Percentiles rank a stretch among this genome's conserved stretches.
Conservation (phyloP, 2,888 invertebrate genomes). For the Scaptodrosophila latifasciaeformis region DNA sequence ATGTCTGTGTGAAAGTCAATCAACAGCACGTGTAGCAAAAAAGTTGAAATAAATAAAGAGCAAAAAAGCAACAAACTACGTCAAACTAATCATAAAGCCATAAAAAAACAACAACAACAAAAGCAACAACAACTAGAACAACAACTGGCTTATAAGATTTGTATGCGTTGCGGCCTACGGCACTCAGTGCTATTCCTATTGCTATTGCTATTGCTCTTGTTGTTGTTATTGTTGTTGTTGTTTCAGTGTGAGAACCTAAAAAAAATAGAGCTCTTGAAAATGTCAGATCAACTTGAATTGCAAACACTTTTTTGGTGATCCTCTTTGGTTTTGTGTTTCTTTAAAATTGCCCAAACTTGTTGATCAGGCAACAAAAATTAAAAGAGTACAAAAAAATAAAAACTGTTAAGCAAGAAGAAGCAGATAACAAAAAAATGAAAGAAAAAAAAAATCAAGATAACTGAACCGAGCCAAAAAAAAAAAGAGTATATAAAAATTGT, state of each 20-base stretch:
- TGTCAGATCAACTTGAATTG: no score
- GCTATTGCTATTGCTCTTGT: background rate
- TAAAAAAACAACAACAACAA: constrained; percentile 25
- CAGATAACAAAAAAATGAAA: no score
- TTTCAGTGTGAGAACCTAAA: no score
- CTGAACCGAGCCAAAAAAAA: constrained; percentile 6
- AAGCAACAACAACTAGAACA: constrained; percentile 19
- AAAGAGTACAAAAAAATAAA: no score
- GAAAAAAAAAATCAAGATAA: constrained; percentile 18
- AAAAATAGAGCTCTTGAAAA: no score
- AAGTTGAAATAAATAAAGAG: constrained; percentile 12
- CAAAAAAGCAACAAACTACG: constrained; percentile 17
- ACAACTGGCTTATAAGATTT: constrained; percentile 17
- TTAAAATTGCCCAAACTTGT: constrained; percentile 65
- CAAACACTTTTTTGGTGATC: no score
- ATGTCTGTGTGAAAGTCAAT: constrained; percentile 55
- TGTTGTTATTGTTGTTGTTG: background rate
- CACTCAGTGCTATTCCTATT: background rate
- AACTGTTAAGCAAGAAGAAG: no score
- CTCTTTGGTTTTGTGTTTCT: no score
- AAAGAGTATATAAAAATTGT: no score
- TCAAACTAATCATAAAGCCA: constrained; percentile 32
- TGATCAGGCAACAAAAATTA: constrained; percentile 17
- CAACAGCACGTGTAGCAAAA: constrained; percentile 59
- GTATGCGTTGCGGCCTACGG: constrained; percentile 15